phyloP scores from a whole-genome alignment of 2,797 vertebrate genomes.

The Pyrrhura leucotis region DNA sequence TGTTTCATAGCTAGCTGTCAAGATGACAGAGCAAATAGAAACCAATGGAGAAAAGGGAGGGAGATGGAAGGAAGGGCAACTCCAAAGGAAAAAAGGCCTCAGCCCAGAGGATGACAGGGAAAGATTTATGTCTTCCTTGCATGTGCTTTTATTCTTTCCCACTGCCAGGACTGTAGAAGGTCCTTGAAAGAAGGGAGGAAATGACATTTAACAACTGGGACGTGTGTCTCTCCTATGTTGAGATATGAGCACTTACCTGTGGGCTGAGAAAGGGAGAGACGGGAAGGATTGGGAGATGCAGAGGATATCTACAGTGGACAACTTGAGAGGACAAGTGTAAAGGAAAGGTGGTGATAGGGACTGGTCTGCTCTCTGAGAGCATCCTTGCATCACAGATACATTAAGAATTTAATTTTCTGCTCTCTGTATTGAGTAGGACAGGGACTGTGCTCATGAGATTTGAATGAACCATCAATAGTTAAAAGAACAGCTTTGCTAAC shows the following conservation, averaged over 20 bases:
- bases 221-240: not conserved
- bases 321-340: not conserved
- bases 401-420: not conserved
- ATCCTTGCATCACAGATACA: not conserved
- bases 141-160: not conserved
- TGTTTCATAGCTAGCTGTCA: not conserved
- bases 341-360: not conserved
- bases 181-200: not conserved
- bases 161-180: not conserved
- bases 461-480: not conserved
- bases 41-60: not conserved
- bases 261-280: not conserved
- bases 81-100: not conserved
- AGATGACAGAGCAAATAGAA: not conserved
- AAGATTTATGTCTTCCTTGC: constrained; percentile 45
- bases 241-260: not conserved
- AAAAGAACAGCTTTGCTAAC: not conserved
- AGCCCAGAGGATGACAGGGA: not conserved
- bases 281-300: not conserved
- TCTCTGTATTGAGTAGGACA: not conserved
- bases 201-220: not conserved
- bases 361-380: not conserved
- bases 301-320: not conserved
- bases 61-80: not conserved
- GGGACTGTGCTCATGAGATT: not conserved